Base-by-base conservation (phyloP, 2,113 vertebrate genomes). In the Chauna torquata region DNA sequence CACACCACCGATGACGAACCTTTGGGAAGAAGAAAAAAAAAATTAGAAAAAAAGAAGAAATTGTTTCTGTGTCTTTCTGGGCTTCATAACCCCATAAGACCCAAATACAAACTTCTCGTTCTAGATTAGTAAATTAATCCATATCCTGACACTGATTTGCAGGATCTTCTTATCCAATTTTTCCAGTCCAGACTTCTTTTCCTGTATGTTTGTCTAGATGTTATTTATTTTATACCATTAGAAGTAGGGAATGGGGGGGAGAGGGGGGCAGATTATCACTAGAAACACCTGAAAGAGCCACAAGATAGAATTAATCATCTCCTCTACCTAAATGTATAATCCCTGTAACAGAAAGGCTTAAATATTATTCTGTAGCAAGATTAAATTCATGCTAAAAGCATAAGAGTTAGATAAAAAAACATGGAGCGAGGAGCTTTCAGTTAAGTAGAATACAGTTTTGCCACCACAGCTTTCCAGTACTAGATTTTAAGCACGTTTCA, bases 1-100 rank as follows among this genome's bases (percentile, higher is more conserved):
- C 99, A 97, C 99, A 99, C 99, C 99, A 99, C 64, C 99, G 99
- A 98, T 99, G 99, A 49, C 98, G 98, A 86, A 99, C 98, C 99
- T 99, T 38, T 23, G 45, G 40, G 61, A 80, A 91, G 4, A 68
- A 45, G 9, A 8, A 42, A 58, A 24, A 70, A 34, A 34, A 36
- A 70, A n/a, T 32, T 20, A 47, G 25, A 23, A n/a, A 58, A 3
- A 5, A 17, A 18, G 27, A 80, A 4, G 2, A 32, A 80, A 16
- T 6, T n/a, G 6, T 47, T 66, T 64, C 11, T 28, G 27, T 65
- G 27, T 42, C 62, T 42, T 40, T 42, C 38, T 65, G 17, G 45
- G 42, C 34, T 66, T 58, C 1, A 1, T 30, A 75, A 86, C 49
- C 9, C 5, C 42, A 25, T 34, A 70, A 72, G 10, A 8, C 17